Conservation (phyloP, 2,888 invertebrate genomes). For the Rhagium mordax region DNA sequence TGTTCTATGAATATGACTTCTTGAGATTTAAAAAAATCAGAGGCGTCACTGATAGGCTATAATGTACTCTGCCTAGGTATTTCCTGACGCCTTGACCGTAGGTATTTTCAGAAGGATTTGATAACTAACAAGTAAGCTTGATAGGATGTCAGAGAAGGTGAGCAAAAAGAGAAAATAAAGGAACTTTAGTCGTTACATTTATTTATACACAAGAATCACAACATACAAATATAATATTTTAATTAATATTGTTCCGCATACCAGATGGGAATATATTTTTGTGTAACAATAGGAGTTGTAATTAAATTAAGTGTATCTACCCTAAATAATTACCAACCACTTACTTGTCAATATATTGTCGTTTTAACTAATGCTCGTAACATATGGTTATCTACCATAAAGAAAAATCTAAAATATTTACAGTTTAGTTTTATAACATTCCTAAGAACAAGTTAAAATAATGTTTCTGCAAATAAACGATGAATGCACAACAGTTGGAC, state of each 20-base stretch:
- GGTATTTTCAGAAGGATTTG: too few species aligned
- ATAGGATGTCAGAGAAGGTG: background rate
- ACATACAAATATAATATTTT: slow-evolving; percentile 68
- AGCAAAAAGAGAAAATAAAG: slow-evolving; percentile 15
- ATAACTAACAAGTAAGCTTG: too few species aligned
- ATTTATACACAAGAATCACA: slow-evolving; percentile 68
- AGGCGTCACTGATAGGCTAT: too few species aligned
- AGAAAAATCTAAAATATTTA: background rate
- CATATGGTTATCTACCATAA: background rate
- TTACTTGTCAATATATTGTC: slow-evolving; percentile 43
- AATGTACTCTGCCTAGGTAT: too few species aligned
- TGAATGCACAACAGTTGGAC: background rate
- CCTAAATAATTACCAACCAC: slow-evolving; percentile 44
- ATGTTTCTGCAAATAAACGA: background rate
- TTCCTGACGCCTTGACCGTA: too few species aligned
- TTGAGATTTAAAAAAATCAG: too few species aligned
- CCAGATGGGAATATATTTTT: slow-evolving; percentile 68
- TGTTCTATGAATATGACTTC: too few species aligned
- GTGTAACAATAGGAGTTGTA: slow-evolving; percentile 62
- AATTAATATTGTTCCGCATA: slow-evolving; percentile 68
- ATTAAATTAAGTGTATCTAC: slow-evolving; percentile 26
- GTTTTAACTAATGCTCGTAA: background rate
- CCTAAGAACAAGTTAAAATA: slow-evolving; percentile 9
- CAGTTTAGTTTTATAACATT: slow-evolving; percentile 6
- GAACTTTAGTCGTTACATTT: slow-evolving; percentile 41